Evolutionary conservation across 2,888 invertebrate species (phyloP), one percentile per base, ranked within the genome.

Genomic region (Hypena proboscidalis): DNA sequence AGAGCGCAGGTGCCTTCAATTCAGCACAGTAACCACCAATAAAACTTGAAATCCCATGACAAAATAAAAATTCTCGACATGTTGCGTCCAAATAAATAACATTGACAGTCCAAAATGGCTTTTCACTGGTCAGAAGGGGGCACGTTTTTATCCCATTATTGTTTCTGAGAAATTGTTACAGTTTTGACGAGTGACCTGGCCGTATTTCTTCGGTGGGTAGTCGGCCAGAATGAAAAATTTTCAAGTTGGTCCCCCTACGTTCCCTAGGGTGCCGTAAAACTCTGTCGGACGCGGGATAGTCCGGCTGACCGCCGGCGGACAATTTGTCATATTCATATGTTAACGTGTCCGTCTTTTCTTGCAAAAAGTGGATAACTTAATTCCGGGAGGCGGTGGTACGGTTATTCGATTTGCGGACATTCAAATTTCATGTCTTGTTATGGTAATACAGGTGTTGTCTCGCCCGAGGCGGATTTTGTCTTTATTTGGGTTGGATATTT

Each of bases 321-420:
- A 90, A 90, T 91, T 91, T 91, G 91, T 91, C 91, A 91, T 91
- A 91, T 91, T 91, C 90, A 90, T 90, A 90, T 90, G 90, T 90
- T 90, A 90, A 90, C 90, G 86, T 85, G 84, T 66, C 80, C 88
- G 85, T 87, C 89, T 90, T 89, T 89, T 90, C 89, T 89, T 89
- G 85, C 87, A 88, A 90, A 90, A 90, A 89, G 86, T 85, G 86
- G 87, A 85, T 90, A 90, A 89, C 88, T 89, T 88, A 85, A 89
- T 90, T 87, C 84, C 77, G 74, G 69, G 58, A 57, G 61, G 70
- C 73, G 62, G 79, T 71, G 75, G 79, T 63, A 59, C 74, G 80
- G 74, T 88, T 85, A 89, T 90, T 87, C 82, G 89, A 85, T 90
- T 87, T 89, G 86, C 69, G 87, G 83, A 85, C 89, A 86, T 88